Percentiles rank a stretch among this genome's conserved stretches.
These are phyloP conservation scores for Heliconius nattereri DNA, from an alignment of 1,140 invertebrate species.

Conservation along the genomic window DNA sequence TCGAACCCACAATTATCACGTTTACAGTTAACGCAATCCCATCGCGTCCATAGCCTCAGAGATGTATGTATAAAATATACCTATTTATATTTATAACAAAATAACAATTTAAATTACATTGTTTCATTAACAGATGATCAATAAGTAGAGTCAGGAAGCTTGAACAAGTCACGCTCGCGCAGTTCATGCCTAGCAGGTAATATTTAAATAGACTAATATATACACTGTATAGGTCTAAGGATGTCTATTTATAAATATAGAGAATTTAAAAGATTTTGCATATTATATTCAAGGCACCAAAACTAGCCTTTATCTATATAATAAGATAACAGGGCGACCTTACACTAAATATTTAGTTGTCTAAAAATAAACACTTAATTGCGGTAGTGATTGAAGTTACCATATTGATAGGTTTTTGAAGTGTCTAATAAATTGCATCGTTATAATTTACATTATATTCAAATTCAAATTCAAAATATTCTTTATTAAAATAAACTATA, in stretches of 20 bases:
- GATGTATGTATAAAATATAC: neutral
- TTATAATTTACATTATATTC: too few relatives aligned
- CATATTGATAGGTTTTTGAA: neutral
- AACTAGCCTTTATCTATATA: neutral
- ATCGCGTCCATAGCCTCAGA: too few relatives aligned
- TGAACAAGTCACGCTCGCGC: neutral
- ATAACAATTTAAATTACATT: neutral
- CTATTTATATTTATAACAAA: neutral
- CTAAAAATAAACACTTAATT: neutral
- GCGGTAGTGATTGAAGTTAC: neutral
- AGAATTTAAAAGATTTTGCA: neutral
- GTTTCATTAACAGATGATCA: neutral
- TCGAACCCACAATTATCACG: too few relatives aligned
- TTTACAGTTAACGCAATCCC: too few relatives aligned
- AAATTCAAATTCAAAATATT: too few relatives aligned
- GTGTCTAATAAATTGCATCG: too few relatives aligned
- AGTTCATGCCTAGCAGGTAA: neutral
- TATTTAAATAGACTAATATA: too few relatives aligned
- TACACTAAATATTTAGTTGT: neutral
- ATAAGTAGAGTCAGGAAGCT: neutral
- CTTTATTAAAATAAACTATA: too few relatives aligned
- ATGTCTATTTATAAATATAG: neutral
- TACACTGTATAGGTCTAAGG: too few relatives aligned
- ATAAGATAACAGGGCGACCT: neutral
- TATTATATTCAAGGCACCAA: neutral